Evolutionary conservation across 2,113 vertebrate species (phyloP), one percentile per base, ranked within the genome.

Genomic region (Pluvialis apricaria): DNA sequence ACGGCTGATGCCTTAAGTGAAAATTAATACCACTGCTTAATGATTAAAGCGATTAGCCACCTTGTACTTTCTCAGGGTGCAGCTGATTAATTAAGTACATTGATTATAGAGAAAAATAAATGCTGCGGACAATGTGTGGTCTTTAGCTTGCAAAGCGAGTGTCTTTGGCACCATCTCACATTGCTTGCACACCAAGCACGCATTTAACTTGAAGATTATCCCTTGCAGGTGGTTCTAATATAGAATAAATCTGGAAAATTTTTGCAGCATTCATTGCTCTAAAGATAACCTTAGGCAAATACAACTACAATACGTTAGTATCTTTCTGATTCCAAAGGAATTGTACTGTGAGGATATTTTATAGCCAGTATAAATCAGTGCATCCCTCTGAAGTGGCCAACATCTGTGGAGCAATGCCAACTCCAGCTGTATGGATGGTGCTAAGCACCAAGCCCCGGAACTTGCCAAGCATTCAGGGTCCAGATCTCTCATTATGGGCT

Each of bases 1-100:
- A 86, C 11, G 6, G 84, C 91, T 70, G 66, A 95, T 51, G 75
- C 62, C 55, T 88, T 72, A 92, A 97, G 84, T 73, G 66, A 87
- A 97, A 97, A 97, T 94, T 91, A 96, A 95, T 89, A 95, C 52
- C 49, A 88, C 75, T 52, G 58, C 49, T 94, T 94, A 95, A 95
- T 86, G 84, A 95, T 90, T 82, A 80, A 95, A 91, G 81, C 0
- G 4, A 95, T 96, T 87, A 91, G 58, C 92, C 87, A 95, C 62
- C 91, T 95, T 91, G 71, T 31, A 92, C 88, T 91, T 96, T 87
- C 94, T 87, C 91, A 82, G 86, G 66, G 78, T 87, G 91, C 54
- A 80, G 69, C 29, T 95, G 94, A 95, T 95, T 93, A 92, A 95
- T 94, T 92, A 93, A 85, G 42, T 73, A 75, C 86, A 94, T 55